Evolutionary conservation across 2,797 vertebrate genomes (phyloP).

Genomic region (Danio choprae): DNA sequence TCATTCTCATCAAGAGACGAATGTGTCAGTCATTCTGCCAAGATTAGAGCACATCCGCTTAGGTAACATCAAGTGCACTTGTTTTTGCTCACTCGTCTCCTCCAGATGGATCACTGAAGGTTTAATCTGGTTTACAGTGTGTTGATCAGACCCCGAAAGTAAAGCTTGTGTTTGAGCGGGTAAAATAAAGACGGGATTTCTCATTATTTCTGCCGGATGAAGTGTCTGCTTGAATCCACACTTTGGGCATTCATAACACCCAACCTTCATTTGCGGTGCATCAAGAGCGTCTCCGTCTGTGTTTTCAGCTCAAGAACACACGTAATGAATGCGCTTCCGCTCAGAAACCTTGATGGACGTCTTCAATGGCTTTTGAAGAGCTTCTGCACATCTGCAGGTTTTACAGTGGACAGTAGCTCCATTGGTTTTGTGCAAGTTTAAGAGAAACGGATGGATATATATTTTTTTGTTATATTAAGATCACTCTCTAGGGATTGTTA

Average conservation of each 20-base stretch:
- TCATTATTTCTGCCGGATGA: conserved; percentile 16
- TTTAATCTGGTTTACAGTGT: conserved; percentile 5
- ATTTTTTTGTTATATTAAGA: too few relatives aligned
- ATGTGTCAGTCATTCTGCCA: neutral
- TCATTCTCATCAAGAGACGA: neutral
- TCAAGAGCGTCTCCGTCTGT: conserved; percentile 9
- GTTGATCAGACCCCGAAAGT: conserved; percentile 1
- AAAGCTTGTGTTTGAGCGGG: neutral
- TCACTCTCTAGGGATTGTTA: too few relatives aligned
- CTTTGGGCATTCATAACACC: conserved; percentile 11
- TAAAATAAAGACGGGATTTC: conserved; percentile 10
- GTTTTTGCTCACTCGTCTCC: conserved; percentile 13
- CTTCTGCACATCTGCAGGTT: neutral
- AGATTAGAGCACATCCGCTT: conserved; percentile 15
- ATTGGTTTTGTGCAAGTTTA: too few relatives aligned
- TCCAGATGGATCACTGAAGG: conserved; percentile 13
- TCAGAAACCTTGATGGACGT: conserved; percentile 32
- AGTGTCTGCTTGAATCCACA: conserved; percentile 18
- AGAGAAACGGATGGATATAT: neutral
- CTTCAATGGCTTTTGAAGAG: conserved; percentile 30
- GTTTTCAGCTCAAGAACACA: neutral
- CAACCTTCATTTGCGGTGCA: neutral
- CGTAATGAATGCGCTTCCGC: conserved; percentile 26
- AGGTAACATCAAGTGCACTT: conserved; percentile 15
- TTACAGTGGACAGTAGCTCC: too few relatives aligned